A percentile compares a stretch with the other conserved stretches of the same genome.
Evolutionary conservation across 2,888 invertebrate genomes (phyloP).

Genomic region (Cremastinae sp.): DNA sequence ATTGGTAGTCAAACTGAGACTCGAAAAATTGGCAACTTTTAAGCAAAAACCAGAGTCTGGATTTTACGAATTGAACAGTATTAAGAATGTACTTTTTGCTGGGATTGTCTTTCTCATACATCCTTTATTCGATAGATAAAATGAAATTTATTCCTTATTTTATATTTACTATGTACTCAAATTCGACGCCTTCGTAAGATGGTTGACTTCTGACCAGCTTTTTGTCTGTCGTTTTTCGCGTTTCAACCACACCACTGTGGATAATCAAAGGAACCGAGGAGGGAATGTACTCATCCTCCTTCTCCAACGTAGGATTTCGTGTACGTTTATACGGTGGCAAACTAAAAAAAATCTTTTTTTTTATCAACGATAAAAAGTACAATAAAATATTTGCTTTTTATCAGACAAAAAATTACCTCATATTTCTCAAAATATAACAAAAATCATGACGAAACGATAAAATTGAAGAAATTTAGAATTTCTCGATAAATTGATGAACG

Average conservation of each 20-base stretch:
- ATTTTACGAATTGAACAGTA: no score
- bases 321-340: conserved; percentile 58
- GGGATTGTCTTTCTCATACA: no score
- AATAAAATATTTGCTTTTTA: background rate
- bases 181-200: conserved; percentile 39
- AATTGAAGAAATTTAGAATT: conserved; percentile 10
- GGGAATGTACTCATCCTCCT: conserved; percentile 37
- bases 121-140: no score
- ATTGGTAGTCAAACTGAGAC: no score
- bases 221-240: conserved; percentile 53
- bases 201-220: conserved; percentile 46
- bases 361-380: background rate
- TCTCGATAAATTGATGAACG: conserved; percentile 7
- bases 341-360: conserved; percentile 19
- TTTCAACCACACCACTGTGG: conserved; percentile 53
- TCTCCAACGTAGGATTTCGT: conserved; percentile 55
- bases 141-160: no score
- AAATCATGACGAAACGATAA: conserved; percentile 3
- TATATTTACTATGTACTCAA: conserved; percentile 57
- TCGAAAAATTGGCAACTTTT: no score
- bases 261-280: conserved; percentile 49
- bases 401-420: no score
- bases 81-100: no score
- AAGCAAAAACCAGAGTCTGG: no score
- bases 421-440: conserved; percentile 3